These are phyloP conservation scores for Sebastes melanostomus DNA, from an alignment of 2,797 vertebrate species.

Conservation along the genomic window DNA sequence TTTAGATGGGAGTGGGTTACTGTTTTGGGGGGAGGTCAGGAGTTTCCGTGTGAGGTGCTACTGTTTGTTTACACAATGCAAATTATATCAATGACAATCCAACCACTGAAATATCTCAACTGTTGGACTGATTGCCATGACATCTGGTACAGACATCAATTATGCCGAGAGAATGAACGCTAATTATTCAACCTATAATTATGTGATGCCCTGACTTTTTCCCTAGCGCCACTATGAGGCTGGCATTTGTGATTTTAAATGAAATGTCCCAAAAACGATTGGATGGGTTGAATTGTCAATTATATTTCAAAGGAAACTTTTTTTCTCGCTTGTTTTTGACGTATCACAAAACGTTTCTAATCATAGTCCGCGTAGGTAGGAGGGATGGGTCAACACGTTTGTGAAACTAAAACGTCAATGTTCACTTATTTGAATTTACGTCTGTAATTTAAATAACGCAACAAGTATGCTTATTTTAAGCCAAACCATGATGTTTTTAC, in stretches of 20 bases:
- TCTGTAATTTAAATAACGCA: accelerated
- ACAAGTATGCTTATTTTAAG: not conserved
- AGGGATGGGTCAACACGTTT: not conserved
- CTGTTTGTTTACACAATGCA: not conserved
- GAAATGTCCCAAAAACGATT: too few species aligned
- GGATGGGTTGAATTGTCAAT: not conserved
- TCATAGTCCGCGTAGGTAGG: not conserved
- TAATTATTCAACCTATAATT: not conserved
- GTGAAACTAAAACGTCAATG: not conserved
- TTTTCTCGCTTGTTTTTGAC: not conserved
- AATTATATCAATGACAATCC: not conserved
- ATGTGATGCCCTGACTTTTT: not conserved
- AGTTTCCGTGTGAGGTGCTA: not conserved
- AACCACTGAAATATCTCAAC: not conserved
- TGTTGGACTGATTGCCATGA: not conserved
- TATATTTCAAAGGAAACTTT: not conserved
- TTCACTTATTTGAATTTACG: not conserved
- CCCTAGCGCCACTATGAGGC: not conserved
- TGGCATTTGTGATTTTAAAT: not conserved
- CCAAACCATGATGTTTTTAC: too few species aligned
- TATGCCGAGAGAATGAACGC: not conserved
- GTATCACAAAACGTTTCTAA: not conserved
- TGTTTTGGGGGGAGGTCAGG: not conserved
- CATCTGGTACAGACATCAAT: not conserved
- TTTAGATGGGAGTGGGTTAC: not conserved